Base-by-base conservation (phyloP, 2,113 vertebrate species). In the Bombycilla garrulus region DNA sequence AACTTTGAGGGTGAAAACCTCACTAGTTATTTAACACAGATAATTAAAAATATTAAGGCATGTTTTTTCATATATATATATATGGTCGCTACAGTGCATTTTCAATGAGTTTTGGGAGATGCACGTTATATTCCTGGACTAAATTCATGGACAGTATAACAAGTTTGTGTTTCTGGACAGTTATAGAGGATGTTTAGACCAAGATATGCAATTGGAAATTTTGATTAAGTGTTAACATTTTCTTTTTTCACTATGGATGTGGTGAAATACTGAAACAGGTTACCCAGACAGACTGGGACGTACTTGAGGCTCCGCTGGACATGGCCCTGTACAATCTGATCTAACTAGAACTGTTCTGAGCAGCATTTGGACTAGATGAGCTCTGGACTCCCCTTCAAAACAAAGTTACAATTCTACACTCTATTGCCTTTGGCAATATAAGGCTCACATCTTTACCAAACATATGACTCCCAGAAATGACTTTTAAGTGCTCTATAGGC, bases 171-270 rank as follows among this genome's bases (percentile, higher is more conserved):
- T 87, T 93, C 65, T 48, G 24, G 16, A 53, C 17, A 35, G 5
- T 20, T 65, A 22, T 0, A 74, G 8, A 31, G 11, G 19, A 28
- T 57, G 2, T 17, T 6, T 40, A 73, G 28, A 56, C 6, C 67
- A 74, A 70, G 7, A 42, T 14, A 38, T 20, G 8, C 15, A 57
- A 44, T 1, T 48, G 3, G 31, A 93, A 81, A 58, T 79, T 87
- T 36, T 57, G n/a, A 48, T 70, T 56, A 76, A 18, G 9, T 65
- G 44, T 57, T 47, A 53, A 13, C 3, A 25, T 26, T 24, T 18
- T 40, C 1, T 81, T 60, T 53, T 66, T 31, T 12, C 18, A 29
- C 3, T 12, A 7, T 8, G 6, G 20, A 3, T 11, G 0, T 36
- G 10, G 6, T 62, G 64, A 69, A 67, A 36, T 72, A 40, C 11